Percentiles rank a stretch among this genome's conserved stretches.
Evolutionary conservation across 1,140 invertebrate genomes (phyloP).

Genomic region (Phymastichus coffea): DNA sequence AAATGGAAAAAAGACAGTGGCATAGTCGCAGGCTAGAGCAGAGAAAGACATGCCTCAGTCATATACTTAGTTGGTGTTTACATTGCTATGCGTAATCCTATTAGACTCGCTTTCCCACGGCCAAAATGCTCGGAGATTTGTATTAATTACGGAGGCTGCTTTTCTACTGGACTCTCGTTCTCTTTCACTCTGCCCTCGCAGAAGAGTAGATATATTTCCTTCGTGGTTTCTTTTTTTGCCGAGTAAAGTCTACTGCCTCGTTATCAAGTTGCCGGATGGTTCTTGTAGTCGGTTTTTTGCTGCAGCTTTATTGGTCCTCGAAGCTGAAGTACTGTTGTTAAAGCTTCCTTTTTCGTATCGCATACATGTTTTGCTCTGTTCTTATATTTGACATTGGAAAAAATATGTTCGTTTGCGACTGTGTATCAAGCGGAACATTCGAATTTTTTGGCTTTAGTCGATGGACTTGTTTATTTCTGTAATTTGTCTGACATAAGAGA

Average conservation of each 20-base stretch:
- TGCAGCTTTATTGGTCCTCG: background rate
- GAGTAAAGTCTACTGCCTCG: background rate
- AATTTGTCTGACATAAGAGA: too few relatives aligned
- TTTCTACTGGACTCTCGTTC: background rate
- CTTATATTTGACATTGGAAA: too few relatives aligned
- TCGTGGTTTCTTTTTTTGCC: too few relatives aligned
- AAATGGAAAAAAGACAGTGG: too few relatives aligned
- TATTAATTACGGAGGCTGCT: conserved; percentile 28
- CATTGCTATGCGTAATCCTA: conserved; percentile 31
- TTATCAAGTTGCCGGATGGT: background rate
- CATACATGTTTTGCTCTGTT: conserved; percentile 2
- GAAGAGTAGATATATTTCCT: too few relatives aligned
- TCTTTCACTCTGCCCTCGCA: background rate
- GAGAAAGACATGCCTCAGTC: background rate
- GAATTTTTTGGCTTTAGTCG: too few relatives aligned
- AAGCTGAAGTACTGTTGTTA: background rate
- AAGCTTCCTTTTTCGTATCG: conserved; percentile 17
- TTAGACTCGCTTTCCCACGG: conserved; percentile 30
- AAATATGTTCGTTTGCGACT: too few relatives aligned
- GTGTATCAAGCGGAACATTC: too few relatives aligned
- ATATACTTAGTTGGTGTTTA: conserved; percentile 9
- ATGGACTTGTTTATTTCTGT: too few relatives aligned
- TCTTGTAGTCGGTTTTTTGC: too few relatives aligned
- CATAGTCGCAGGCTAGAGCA: background rate
- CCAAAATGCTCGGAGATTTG: conserved; percentile 31